These are phyloP conservation scores for Thereva unica DNA, from an alignment of 2,888 invertebrate genomes.

Conservation along the genomic window DNA sequence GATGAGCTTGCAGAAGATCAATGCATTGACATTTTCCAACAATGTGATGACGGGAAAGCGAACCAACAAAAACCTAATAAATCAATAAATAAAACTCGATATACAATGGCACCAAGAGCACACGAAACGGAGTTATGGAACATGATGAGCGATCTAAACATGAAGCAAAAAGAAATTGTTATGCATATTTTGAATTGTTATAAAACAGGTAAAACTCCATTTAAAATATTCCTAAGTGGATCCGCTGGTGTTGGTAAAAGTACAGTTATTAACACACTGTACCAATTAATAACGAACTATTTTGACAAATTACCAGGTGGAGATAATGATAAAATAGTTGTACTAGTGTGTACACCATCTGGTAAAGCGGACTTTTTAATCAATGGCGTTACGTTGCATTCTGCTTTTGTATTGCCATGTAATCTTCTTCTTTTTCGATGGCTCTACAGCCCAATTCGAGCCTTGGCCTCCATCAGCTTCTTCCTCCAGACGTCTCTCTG, in stretches of 20 bases:
- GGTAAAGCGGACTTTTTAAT: constrained; percentile 34
- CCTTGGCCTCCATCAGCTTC: too few relatives aligned
- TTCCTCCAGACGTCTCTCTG: too few relatives aligned
- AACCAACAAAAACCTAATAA: too few relatives aligned
- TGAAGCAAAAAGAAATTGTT: constrained; percentile 3
- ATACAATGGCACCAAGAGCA: neutral
- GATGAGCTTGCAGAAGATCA: too few relatives aligned
- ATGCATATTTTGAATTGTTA: constrained; percentile 2
- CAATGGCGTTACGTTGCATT: constrained; percentile 21
- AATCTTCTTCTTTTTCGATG: too few relatives aligned
- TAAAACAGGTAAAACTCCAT: neutral
- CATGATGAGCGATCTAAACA: neutral
- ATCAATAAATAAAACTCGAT: too few relatives aligned
- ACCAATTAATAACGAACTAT: too few relatives aligned
- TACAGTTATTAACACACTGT: too few relatives aligned
- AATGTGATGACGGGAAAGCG: too few relatives aligned
- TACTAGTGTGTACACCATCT: constrained; percentile 19
- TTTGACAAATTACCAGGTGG: constrained; percentile 9
- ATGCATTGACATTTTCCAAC: too few relatives aligned
- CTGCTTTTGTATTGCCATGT: constrained; percentile 27
- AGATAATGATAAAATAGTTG: constrained; percentile 8
- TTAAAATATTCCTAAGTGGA: constrained; percentile 2
- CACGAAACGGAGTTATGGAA: neutral
- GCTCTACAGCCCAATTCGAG: too few relatives aligned
- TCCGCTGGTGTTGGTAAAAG: constrained; percentile 11